Base-by-base conservation (phyloP, 2,888 invertebrate species). In the Scaptomyza polygonia region DNA sequence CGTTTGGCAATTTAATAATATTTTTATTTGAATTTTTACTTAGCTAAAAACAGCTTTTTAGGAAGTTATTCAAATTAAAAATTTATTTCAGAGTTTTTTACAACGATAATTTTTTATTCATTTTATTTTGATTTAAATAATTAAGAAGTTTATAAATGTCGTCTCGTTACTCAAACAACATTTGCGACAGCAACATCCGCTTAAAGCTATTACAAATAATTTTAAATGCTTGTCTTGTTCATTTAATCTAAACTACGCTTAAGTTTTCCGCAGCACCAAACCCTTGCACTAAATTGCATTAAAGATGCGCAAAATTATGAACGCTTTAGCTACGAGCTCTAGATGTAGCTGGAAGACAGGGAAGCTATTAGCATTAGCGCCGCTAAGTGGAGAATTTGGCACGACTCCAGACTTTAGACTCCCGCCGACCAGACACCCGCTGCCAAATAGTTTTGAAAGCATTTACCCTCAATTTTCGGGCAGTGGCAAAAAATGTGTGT, bases 291-390 rank as follows among this genome's bases (percentile, higher is more conserved):
- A 34, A 65, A 47, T 51, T 54, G 59, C 54, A 57, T 57, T 54
- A 16, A 27, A 21, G 32, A 30, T 53, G 52, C 7, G 14, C 18
- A 21, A 49, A 76, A 56, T 72, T 63, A 63, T 67, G 59, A 56
- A 21, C 16, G 39, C 44, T 30, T 14, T 1, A 25, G 16, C 14
- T 44, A 27, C 12, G 29, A 14, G 34, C 56, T 44, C 1, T 25
- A 25, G 11, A 27, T 27, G 6, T n/a, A 32, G 18, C 18, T 32
- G 64, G 44, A 53, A 61, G 34, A 43, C 56, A 67, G 73, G 67
- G 65, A 57, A 77, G 64, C 87, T 78, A 86, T 86, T 86, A 80
- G 87, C 81, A 70, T 72, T 77, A 70, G 69, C 67, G 69, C 54
- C 67, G 67, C 79, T 56, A 72, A 81, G 67, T 74, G 54, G 56